Conservation (phyloP, 1,140 invertebrate genomes). For the Drosophila sucinea region DNA sequence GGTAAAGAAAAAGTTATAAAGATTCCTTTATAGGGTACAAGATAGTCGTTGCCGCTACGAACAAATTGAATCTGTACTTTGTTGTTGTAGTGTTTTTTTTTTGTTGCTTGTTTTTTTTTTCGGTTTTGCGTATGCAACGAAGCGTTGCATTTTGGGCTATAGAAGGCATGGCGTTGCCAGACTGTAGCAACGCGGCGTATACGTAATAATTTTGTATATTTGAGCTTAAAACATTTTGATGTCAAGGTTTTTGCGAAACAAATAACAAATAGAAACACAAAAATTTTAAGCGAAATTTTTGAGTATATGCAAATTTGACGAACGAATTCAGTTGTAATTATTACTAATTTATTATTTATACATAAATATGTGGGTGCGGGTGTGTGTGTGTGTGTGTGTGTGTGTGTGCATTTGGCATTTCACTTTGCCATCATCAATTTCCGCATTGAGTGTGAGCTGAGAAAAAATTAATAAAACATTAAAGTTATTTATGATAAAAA, state of each 20-base stretch:
- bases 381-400: background rate
- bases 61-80: background rate
- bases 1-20: no score
- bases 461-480: slow-evolving; percentile 77
- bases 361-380: slow-evolving; percentile 25
- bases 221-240: slow-evolving; percentile 44
- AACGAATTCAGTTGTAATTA: slow-evolving; percentile 2
- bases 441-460: slow-evolving; percentile 60
- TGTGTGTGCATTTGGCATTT: slow-evolving; percentile 39
- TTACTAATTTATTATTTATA: slow-evolving; percentile 36
- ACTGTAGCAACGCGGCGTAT: slow-evolving; percentile 56
- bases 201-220: slow-evolving; percentile 48
- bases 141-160: slow-evolving; percentile 75
- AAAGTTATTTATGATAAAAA: slow-evolving; percentile 50
- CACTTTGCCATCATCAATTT: slow-evolving; percentile 43
- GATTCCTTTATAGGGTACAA: background rate
- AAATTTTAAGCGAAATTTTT: slow-evolving; percentile 39
- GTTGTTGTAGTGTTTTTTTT: background rate
- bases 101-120: slow-evolving; percentile 15
- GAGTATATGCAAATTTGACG: background rate
- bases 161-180: slow-evolving; percentile 62
- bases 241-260: slow-evolving; percentile 59
- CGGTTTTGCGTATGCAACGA: slow-evolving; percentile 68
- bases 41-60: background rate
- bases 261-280: slow-evolving; percentile 28